A percentile compares a stretch with the other conserved stretches of the same genome.
These are phyloP conservation scores for Caenorhabditis macrosperma DNA, from an alignment of 2,888 invertebrate genomes.

Conservation along the genomic window DNA sequence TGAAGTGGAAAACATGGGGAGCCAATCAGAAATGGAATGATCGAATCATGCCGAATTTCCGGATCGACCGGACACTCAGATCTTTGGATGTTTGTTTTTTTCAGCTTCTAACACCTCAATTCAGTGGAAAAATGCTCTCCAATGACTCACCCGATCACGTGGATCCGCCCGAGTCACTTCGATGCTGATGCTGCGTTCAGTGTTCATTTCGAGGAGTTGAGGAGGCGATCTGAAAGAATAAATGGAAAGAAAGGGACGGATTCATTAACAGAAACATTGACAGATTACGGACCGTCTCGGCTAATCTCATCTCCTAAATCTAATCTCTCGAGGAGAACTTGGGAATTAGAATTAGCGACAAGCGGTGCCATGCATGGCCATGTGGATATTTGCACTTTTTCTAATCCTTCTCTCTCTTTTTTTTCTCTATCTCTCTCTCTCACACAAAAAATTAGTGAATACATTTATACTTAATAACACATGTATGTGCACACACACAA, in stretches of 20 bases:
- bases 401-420: no score
- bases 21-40: not conserved
- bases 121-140: not conserved
- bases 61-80: not conserved
- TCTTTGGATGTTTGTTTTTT: not conserved
- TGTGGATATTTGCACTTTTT: not conserved
- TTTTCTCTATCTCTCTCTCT: no score
- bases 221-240: not conserved
- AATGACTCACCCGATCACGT: conserved; percentile 26
- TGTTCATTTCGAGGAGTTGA: conserved; percentile 15
- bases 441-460: not conserved
- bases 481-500: no score
- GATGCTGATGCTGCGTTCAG: conserved; percentile 34
- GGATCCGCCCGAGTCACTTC: conserved; percentile 40
- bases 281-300: no score
- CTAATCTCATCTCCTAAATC: not conserved
- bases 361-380: not conserved
- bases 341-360: not conserved
- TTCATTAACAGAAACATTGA: no score
- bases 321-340: not conserved
- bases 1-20: not conserved
- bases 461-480: no score
- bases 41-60: not conserved
- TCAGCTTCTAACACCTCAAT: not conserved
- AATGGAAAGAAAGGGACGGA: not conserved